These are phyloP conservation scores for Onychostoma macrolepis DNA, from an alignment of 2,113 vertebrate genomes.

Conservation along the genomic window DNA sequence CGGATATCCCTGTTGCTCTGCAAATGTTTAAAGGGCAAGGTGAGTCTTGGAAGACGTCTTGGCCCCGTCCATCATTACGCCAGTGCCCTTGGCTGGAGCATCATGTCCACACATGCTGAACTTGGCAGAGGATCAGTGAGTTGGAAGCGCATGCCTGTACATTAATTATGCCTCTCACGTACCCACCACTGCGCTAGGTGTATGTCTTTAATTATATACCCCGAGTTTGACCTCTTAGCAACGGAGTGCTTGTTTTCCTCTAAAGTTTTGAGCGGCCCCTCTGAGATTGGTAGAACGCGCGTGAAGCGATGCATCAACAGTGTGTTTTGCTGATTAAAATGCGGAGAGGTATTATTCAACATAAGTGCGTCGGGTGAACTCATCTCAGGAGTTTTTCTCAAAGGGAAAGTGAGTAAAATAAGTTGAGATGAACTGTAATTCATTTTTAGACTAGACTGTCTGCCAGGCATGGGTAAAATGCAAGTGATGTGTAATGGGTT, in stretches of 20 bases:
- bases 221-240: constrained; percentile 58
- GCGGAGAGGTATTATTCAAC: constrained; percentile 50
- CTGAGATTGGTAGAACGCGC: constrained; percentile 54
- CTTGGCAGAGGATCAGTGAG: constrained; percentile 62
- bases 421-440: constrained; percentile 59
- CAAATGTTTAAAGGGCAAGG: constrained; percentile 59
- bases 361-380: constrained; percentile 45
- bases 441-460: constrained; percentile 52
- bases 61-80: constrained; percentile 58
- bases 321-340: constrained; percentile 61
- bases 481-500: constrained; percentile 62
- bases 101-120: constrained; percentile 58
- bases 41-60: constrained; percentile 47
- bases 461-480: constrained; percentile 34
- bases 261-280: constrained; percentile 47
- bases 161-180: constrained; percentile 65
- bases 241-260: constrained; percentile 51
- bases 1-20: constrained; percentile 51
- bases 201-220: constrained; percentile 63
- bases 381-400: constrained; percentile 46
- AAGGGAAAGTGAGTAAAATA: constrained; percentile 52
- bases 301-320: constrained; percentile 52
- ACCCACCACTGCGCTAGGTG: constrained; percentile 42
- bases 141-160: constrained; percentile 52
- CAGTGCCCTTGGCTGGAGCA: constrained; percentile 60